phyloP scores from a whole-genome alignment of 1,140 invertebrate species.

The Lysiphlebus fabarum region DNA sequence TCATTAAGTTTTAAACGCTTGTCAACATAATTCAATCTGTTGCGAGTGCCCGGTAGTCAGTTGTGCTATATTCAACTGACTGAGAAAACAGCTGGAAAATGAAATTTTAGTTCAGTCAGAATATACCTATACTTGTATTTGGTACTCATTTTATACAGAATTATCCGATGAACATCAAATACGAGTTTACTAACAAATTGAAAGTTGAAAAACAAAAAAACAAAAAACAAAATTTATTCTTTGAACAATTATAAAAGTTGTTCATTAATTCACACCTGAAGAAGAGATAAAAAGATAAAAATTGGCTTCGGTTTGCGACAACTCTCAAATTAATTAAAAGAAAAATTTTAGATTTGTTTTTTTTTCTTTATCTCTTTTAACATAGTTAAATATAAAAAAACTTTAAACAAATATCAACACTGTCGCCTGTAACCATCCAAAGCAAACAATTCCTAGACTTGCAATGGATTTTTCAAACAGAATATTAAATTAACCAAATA shows the following conservation, averaged over 20 bases:
- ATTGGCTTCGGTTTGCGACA: background rate
- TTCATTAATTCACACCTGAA: constrained; percentile 7
- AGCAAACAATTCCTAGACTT: background rate
- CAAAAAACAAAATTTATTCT: too few species aligned
- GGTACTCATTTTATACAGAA: background rate
- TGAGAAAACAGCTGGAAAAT: constrained; percentile 14
- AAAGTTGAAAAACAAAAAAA: background rate
- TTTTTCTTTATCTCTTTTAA: too few species aligned
- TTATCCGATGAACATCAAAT: background rate
- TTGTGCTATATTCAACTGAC: background rate
- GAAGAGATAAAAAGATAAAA: background rate
- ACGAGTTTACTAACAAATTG: background rate
- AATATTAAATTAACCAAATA: background rate
- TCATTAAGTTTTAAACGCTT: constrained; percentile 16
- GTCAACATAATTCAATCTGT: constrained; percentile 19
- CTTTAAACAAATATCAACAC: too few species aligned
- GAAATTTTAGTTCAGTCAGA: background rate
- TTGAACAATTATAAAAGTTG: constrained; percentile 21
- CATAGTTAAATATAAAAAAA: too few species aligned
- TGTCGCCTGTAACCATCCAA: too few species aligned
- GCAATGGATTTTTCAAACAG: background rate
- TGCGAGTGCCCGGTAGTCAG: background rate
- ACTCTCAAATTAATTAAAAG: constrained; percentile 1
- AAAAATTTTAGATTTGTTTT: too few species aligned
- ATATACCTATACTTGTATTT: background rate